A percentile compares a stretch with the other conserved stretches of the same genome.
phyloP scores from a whole-genome alignment of 2,888 invertebrate genomes.

The Choreutis nemorana region DNA sequence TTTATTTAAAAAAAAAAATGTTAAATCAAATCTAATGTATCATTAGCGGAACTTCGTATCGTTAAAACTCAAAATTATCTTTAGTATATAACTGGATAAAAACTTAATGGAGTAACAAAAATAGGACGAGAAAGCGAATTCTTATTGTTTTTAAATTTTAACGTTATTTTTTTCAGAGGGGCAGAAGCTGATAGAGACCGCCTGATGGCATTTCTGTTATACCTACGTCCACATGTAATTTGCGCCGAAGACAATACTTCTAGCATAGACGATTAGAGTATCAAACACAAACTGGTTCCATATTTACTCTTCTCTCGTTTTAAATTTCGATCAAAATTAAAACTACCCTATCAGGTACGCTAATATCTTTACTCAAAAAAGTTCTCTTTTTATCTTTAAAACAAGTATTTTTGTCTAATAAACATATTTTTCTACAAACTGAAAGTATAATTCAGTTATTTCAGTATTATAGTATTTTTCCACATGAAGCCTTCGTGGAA shows the following conservation, averaged over 20 bases:
- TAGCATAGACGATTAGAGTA: constrained; percentile 24
- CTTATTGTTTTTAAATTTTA: background rate
- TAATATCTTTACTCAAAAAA: no score
- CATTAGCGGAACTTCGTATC: background rate
- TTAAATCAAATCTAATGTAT: background rate
- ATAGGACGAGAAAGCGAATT: background rate
- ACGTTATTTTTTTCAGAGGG: constrained; percentile 21
- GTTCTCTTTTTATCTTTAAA: no score
- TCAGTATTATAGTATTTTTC: no score
- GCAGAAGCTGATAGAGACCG: constrained; percentile 36
- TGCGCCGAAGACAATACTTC: constrained; percentile 22
- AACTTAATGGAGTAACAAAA: background rate
- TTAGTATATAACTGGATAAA: background rate
- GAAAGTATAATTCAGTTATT: no score
- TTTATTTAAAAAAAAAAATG: background rate
- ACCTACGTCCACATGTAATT: constrained; percentile 30
- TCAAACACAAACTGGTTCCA: no score
- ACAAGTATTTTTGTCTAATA: no score
- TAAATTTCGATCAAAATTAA: background rate
- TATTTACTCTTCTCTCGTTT: no score
- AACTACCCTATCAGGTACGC: no score
- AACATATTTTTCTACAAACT: no score
- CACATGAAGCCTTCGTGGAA: no score
- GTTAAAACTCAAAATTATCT: background rate
- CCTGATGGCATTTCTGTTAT: constrained; percentile 40